Evolutionary conservation across 2,797 vertebrate species (phyloP), one percentile per base, ranked within the genome.

Genomic region (Alca torda): DNA sequence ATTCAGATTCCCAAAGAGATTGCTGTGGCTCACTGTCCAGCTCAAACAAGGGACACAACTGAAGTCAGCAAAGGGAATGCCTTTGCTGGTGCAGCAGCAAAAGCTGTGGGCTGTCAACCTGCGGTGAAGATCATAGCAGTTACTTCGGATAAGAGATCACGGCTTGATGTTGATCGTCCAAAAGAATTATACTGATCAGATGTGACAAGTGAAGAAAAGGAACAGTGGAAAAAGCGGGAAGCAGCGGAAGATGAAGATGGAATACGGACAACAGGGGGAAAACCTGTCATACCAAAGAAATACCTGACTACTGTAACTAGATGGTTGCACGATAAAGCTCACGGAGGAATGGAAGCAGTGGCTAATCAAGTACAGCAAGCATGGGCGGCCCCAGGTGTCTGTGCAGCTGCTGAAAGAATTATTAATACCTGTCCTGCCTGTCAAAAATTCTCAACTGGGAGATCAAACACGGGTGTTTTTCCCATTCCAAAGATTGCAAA

Each of bases 81-180:
- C 37, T 46, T 21, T 51, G 60, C 23, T 43, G 37, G 18, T 7
- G 33, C 30, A 60, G 48, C 35, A 68, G n/a, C 7, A 6, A 45
- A 61, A 59, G 48, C 23, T 0, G 1, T 3, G 9, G 50, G 30
- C n/a, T 0, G 0, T 41, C 56, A 57, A 0, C 31, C 26, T 26
- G 26, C 0, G 3, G 31, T 48, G 56, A 26, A 48, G 26, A 53
- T 30, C 24, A 20, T 9, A 35, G 50, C 26, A 43, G 11, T 37
- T 18, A 19, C 46, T 51, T 80, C 3, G 5, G 43, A 35, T 11
- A 60, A 51, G 25, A n/a, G 35, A 46, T 81, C 18, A 14, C 11
- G 54, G 43, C 37, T 48, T 19, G 4, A 31, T 56, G 51, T 5
- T 28, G 19, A 37, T 26, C 13, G 23, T 25, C 61, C 31, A 48